These are phyloP conservation scores for Euproctis similis DNA, from an alignment of 2,888 invertebrate genomes.

Conservation along the genomic window DNA sequence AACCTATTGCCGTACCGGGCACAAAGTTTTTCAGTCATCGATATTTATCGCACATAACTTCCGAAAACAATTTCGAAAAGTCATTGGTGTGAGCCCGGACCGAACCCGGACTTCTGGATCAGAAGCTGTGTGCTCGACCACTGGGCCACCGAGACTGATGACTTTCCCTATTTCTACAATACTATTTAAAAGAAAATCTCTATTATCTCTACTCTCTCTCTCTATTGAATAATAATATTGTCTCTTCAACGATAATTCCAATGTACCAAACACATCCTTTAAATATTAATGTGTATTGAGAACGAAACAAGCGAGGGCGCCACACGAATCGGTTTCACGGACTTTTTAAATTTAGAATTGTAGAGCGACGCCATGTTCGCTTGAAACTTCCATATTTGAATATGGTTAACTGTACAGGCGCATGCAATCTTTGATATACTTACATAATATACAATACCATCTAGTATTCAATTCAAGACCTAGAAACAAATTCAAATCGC, in stretches of 20 bases:
- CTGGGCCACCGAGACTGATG: too few species aligned
- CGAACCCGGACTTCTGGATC: too few species aligned
- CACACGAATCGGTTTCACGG: constrained; percentile 39
- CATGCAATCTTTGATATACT: constrained; percentile 20
- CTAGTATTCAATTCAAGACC: constrained; percentile 7
- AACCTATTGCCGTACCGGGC: too few species aligned
- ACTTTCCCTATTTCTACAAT: too few species aligned
- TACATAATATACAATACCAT: constrained; percentile 18
- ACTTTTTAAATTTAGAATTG: constrained; percentile 40
- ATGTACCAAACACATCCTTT: constrained; percentile 13
- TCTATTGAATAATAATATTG: not conserved
- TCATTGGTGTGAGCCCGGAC: too few species aligned
- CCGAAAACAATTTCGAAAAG: too few species aligned
- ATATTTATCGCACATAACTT: too few species aligned
- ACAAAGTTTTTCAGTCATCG: too few species aligned
- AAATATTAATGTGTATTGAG: constrained; percentile 29
- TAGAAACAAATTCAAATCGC: constrained; percentile 3
- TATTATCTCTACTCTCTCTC: too few species aligned
- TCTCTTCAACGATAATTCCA: not conserved
- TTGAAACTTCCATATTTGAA: constrained; percentile 43
- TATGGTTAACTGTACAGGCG: constrained; percentile 38
- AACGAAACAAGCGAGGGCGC: constrained; percentile 18
- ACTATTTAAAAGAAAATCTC: too few species aligned
- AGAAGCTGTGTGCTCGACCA: too few species aligned
- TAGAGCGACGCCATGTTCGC: constrained; percentile 39